Base-by-base conservation (phyloP, 2,797 vertebrate genomes). In the Bovichtus variegatus region DNA sequence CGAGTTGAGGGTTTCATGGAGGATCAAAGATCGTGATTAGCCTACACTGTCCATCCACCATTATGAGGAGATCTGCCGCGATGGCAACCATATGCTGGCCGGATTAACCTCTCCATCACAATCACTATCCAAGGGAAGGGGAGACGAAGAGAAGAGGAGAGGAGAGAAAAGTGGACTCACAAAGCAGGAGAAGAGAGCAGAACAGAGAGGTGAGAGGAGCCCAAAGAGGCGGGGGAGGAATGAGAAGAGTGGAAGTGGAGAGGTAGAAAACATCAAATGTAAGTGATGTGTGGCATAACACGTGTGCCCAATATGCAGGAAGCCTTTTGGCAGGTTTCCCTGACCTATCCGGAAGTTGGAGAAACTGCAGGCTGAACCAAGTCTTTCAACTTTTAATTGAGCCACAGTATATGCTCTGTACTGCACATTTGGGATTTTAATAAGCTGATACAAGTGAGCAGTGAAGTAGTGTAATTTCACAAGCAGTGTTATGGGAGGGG, bases 1-100 rank as follows among this genome's bases (percentile, higher is more conserved):
- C 87, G 89, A 94, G 86, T 68, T 40, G 72, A 88, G 90, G 83
- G 80, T 90, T 93, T 91, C 54, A 21, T 58, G 53, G 62, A 89
- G 89, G 91, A 93, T 95, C 93, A 93, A 94, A 94, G 94, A 94
- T 94, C 78, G 81, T 93, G 91, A 94, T 95, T 94, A 92, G 92
- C 79, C 87, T 61, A 67, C 84, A 84, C 87, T 88, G 93, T 94
- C 92, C 93, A 50, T 92, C 92, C 87, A 76, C 84, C 85, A 83
- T 91, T 85, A 90, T 74, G 78, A 75, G 76, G 79, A 90, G 83
- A 92, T 91, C 90, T 90, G 84, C 85, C 31, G 43, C 92, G 85
- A 93, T 93, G 91, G 92, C 87, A 91, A 91, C 90, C 94, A 93
- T 93, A 94, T 95, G 93, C 89, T 9, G 83, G 70, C 58, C 54